Percentiles rank a stretch among this genome's conserved stretches.
Evolutionary conservation across 2,797 vertebrate genomes (phyloP).

Genomic region (Oreortyx pictus): DNA sequence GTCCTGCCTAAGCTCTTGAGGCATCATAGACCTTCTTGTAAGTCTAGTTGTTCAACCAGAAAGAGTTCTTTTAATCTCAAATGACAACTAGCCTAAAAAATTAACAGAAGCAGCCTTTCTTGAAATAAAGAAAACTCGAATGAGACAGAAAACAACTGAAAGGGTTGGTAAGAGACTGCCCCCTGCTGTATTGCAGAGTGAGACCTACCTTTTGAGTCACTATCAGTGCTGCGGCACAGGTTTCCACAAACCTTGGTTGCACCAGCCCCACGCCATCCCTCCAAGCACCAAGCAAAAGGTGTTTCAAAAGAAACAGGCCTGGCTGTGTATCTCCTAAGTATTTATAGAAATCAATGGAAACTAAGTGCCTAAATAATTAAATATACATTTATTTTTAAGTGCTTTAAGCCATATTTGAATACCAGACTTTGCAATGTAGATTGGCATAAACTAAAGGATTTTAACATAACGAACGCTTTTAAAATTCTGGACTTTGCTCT

Average conservation of each 20-base stretch:
- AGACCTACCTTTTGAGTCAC: background rate
- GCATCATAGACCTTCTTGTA: background rate
- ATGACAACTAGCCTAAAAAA: background rate
- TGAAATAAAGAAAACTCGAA: background rate
- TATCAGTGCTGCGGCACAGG: background rate
- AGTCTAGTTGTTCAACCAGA: background rate
- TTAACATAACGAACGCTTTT: background rate
- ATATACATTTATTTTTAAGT: background rate
- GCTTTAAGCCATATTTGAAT: background rate
- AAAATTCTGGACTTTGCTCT: background rate
- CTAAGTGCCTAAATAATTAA: background rate
- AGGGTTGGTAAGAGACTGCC: background rate
- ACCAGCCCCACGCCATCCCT: background rate
- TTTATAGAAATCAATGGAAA: background rate
- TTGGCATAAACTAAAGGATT: background rate
- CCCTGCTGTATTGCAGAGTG: background rate
- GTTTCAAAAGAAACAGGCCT: background rate
- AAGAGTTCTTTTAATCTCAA: background rate
- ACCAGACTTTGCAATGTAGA: background rate
- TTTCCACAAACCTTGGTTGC: background rate
- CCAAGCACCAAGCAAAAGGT: background rate
- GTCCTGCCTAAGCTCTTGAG: background rate
- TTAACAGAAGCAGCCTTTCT: background rate
- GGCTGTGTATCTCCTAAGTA: background rate
- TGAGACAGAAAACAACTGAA: background rate